Evolutionary conservation across 2,797 vertebrate genomes (phyloP).

Genomic region (Gobio occitaniae): DNA sequence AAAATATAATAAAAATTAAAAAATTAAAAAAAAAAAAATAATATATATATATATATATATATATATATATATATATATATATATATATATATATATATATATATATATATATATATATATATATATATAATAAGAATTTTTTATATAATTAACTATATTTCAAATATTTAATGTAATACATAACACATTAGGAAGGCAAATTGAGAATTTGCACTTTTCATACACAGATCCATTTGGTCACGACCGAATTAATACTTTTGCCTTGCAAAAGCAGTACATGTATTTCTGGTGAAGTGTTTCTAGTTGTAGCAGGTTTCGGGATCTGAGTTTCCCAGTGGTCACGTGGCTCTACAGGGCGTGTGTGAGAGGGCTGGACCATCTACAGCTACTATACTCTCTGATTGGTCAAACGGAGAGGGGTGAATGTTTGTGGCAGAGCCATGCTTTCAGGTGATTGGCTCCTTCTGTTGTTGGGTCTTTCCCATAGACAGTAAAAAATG

Average conservation of each 20-base stretch:
- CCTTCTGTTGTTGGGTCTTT: slow-evolving; percentile 73
- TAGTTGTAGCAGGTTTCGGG: slow-evolving; percentile 6
- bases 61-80: no score
- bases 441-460: slow-evolving; percentile 73
- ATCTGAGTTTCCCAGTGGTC: slow-evolving; percentile 56
- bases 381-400: slow-evolving; percentile 41
- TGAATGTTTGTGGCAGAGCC: slow-evolving; percentile 48
- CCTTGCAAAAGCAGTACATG: not conserved
- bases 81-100: no score
- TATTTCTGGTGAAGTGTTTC: not conserved
- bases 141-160: not conserved
- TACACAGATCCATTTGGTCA: not conserved
- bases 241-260: not conserved
- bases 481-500: slow-evolving; percentile 45
- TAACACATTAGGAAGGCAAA: not conserved
- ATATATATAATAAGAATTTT: no score
- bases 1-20: no score
- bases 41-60: no score
- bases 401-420: slow-evolving; percentile 68
- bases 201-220: not conserved
- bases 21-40: no score
- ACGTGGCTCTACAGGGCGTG: slow-evolving; percentile 69
- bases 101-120: no score
- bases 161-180: not conserved
- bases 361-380: slow-evolving; percentile 67